A percentile compares a stretch with the other conserved stretches of the same genome.
Conservation (phyloP, 2,797 vertebrate genomes). For the Onychomys torridus region DNA sequence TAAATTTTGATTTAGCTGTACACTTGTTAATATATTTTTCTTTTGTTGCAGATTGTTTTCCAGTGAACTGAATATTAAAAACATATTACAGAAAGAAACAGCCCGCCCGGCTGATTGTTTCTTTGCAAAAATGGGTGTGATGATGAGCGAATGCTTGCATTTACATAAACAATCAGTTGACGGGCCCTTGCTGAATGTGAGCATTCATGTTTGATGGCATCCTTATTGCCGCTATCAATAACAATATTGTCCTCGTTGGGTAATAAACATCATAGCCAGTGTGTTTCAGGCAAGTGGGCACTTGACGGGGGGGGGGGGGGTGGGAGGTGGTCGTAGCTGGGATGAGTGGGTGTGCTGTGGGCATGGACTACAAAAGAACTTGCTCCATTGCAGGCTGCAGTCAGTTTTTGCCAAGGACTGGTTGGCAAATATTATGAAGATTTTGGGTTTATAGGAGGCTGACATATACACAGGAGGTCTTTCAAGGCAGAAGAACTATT, state of each 20-base stretch:
- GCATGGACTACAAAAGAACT: background rate
- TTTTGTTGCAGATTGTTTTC: constrained; percentile 64
- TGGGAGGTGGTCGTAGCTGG: background rate
- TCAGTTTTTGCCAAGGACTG: background rate
- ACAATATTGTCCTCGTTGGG: constrained; percentile 71
- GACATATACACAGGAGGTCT: too few relatives aligned
- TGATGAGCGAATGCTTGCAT: constrained; percentile 69
- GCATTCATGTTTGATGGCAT: constrained; percentile 66
- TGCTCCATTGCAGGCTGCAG: background rate
- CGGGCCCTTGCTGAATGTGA: background rate
- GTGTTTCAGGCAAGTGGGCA: constrained; percentile 67
- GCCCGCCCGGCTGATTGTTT: constrained; percentile 69
- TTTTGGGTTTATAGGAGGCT: background rate
- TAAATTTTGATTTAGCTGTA: constrained; percentile 48
- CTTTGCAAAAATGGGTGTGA: constrained; percentile 67
- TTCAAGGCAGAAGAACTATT: background rate
- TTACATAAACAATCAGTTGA: constrained; percentile 79
- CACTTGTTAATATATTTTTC: background rate
- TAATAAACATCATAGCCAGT: constrained; percentile 73
- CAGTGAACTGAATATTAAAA: constrained; percentile 80
- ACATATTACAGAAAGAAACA: constrained; percentile 68
- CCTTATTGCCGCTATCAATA: constrained; percentile 75
- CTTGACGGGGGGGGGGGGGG: background rate
- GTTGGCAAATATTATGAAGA: fast-evolving
- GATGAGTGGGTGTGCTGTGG: background rate